phyloP scores from a whole-genome alignment of 2,113 vertebrate species.

The Forbesichthys agassizii region DNA sequence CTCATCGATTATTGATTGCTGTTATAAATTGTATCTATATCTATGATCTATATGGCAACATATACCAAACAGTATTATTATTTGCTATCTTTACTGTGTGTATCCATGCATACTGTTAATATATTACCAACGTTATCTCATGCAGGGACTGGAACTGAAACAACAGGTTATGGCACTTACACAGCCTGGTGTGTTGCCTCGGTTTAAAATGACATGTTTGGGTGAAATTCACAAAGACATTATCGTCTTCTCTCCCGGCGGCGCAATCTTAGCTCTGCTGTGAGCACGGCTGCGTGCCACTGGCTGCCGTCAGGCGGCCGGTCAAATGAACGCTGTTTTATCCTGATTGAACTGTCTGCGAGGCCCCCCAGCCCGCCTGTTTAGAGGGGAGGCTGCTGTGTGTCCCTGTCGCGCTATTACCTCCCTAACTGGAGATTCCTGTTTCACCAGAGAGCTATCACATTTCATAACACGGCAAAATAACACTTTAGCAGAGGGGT shows the following conservation, averaged over 20 bases:
- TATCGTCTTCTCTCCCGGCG: conserved; percentile 70
- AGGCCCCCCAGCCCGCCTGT: conserved; percentile 60
- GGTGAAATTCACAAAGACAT: conserved; percentile 77
- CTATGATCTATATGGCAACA: conserved; percentile 1
- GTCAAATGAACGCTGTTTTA: conserved; percentile 72
- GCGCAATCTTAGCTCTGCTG: conserved; percentile 69
- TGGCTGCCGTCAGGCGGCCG: conserved; percentile 63
- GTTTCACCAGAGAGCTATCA: conserved; percentile 81
- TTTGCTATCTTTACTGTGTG: neutral
- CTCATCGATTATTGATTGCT: conserved; percentile 48
- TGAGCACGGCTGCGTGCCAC: conserved; percentile 41
- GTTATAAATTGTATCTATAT: conserved; percentile 31
- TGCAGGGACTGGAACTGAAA: conserved; percentile 38
- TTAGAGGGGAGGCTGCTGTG: conserved; percentile 61
- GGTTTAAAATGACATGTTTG: conserved; percentile 74
- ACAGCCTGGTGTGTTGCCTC: conserved; percentile 57
- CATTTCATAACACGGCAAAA: conserved; percentile 80
- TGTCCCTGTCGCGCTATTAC: conserved; percentile 73
- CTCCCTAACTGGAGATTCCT: conserved; percentile 67
- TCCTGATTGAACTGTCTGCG: conserved; percentile 76
- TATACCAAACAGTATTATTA: conserved; percentile 15
- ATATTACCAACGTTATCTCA: neutral
- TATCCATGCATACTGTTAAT: neutral
- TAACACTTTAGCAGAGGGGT: conserved; percentile 79
- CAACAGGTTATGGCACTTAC: conserved; percentile 65